These are phyloP conservation scores for Isichthys henryi DNA, from an alignment of 2,113 vertebrate species.

Conservation along the genomic window DNA sequence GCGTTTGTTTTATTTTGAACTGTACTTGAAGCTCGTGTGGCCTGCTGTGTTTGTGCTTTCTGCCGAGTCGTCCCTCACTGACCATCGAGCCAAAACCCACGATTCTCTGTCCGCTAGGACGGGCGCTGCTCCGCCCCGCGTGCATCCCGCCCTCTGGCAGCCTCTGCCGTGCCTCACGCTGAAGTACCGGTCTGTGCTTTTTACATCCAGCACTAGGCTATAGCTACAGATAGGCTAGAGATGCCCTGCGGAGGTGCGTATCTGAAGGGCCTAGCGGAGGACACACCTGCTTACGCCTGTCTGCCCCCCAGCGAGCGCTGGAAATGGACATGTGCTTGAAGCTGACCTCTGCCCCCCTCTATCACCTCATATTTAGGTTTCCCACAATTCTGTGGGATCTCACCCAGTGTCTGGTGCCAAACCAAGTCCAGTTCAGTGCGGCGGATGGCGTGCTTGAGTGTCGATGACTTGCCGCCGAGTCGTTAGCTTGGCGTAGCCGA, in stretches of 20 bases:
- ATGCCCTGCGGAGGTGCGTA: too few relatives aligned
- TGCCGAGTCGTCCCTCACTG: neutral
- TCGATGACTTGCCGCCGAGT: neutral
- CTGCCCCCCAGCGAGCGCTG: neutral
- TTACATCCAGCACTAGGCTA: too few relatives aligned
- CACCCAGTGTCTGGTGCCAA: neutral
- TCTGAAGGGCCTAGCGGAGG: slow-evolving; percentile 1
- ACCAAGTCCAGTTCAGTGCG: neutral
- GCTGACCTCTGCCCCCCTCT: neutral
- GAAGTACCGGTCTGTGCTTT: too few relatives aligned
- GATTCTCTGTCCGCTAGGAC: neutral
- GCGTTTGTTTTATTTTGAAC: slow-evolving; percentile 14
- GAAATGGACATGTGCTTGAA: neutral
- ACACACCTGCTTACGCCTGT: neutral
- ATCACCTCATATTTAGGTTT: neutral
- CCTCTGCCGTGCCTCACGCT: neutral
- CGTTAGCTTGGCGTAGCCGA: neutral
- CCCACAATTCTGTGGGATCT: neutral
- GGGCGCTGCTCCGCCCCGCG: neutral
- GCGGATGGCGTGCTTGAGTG: neutral
- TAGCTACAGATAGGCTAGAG: too few relatives aligned
- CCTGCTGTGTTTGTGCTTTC: neutral
- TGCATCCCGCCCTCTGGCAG: neutral
- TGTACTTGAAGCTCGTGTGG: slow-evolving; percentile 9
- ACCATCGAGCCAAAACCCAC: neutral